phyloP scores from a whole-genome alignment of 2,113 vertebrate species.

The Macaca fascicularis region T2T-MFA8v1.1 NC_088392.1:75397001-75397500 shows the following conservation, averaged over 20 bases:
- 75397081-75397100: no score
- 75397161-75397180: constrained; percentile 45
- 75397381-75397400: neutral
- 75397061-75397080: no score
- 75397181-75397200: constrained; percentile 11
- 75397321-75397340: neutral
- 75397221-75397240: neutral
- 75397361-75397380: neutral
- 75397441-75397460: constrained; percentile 34
- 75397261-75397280: constrained; percentile 39
- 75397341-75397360: constrained; percentile 8
- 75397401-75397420: constrained; percentile 29
- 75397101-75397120: neutral
- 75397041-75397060: no score
- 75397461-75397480: constrained; percentile 21
- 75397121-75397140: neutral
- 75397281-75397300: constrained; percentile 65
- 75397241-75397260: neutral
- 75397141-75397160: neutral
- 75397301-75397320: neutral
- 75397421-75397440: constrained; percentile 45
- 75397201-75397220: neutral
- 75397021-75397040: no score
- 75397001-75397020: neutral
- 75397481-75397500: neutral